These are phyloP conservation scores for Temnothorax ravouxi DNA, from an alignment of 2,888 invertebrate species.

Conservation along the genomic window DNA sequence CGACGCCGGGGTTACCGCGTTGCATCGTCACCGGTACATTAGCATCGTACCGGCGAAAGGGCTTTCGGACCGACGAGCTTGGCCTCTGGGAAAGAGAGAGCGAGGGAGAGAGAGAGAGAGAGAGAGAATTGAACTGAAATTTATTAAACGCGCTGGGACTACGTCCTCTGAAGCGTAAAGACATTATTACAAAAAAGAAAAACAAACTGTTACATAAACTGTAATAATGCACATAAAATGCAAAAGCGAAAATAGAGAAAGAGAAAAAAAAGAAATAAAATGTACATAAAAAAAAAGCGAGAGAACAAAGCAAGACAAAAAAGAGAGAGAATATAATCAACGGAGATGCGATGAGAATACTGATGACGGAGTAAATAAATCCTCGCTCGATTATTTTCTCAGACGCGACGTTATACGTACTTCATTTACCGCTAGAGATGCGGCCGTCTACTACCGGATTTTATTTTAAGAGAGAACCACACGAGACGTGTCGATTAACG, in stretches of 20 bases:
- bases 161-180: no score
- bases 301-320: no score
- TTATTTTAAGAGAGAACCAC: constrained; percentile 25
- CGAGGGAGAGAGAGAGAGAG: not conserved
- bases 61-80: not conserved
- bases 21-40: constrained; percentile 15
- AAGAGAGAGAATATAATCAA: constrained; percentile 2
- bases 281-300: not conserved
- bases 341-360: not conserved
- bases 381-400: constrained; percentile 27
- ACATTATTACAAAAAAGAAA: no score
- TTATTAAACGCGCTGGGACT: no score
- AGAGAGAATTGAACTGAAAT: no score
- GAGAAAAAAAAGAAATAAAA: not conserved
- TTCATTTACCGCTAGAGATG: constrained; percentile 15
- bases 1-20: not conserved
- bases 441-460: constrained; percentile 21
- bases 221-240: no score
- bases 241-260: not conserved
- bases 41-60: not conserved
- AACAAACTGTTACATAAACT: no score
- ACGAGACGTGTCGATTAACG: not conserved
- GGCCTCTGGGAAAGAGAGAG: not conserved
- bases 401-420: constrained; percentile 36
- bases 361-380: constrained; percentile 17